These are phyloP conservation scores for Myotis davidii DNA, from an alignment of 2,113 vertebrate species.

Conservation along the genomic window DNA sequence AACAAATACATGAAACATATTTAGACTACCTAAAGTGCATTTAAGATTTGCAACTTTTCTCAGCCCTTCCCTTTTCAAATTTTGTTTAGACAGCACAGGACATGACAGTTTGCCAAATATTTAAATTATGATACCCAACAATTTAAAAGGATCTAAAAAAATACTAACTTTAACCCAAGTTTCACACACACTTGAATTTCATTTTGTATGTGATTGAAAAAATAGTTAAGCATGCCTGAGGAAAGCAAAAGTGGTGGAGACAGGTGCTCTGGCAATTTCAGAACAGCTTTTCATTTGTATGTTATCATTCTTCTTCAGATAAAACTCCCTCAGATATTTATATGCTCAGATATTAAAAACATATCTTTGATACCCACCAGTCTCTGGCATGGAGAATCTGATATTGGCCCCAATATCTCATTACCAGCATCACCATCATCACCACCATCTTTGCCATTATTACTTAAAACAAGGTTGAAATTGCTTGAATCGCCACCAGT, in stretches of 20 bases:
- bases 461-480: background rate
- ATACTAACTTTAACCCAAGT: background rate
- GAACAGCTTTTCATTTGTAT: background rate
- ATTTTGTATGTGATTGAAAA: background rate
- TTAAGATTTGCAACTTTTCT: background rate
- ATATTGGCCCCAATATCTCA: background rate
- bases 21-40: background rate
- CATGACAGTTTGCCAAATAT: background rate
- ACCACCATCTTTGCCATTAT: background rate
- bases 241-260: background rate
- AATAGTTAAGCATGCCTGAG: background rate
- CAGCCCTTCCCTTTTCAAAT: background rate
- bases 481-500: background rate
- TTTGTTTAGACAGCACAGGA: background rate
- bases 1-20: background rate
- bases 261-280: background rate
- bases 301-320: background rate
- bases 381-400: background rate
- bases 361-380: background rate
- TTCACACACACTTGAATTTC: slow-evolving; percentile 17
- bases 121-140: background rate
- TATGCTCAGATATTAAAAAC: background rate
- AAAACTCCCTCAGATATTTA: background rate
- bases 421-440: background rate
- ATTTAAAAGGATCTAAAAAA: background rate